Percentiles rank a stretch among this genome's conserved stretches.
phyloP scores from a whole-genome alignment of 2,888 invertebrate genomes.

The Megalurothrips usitatus region DNA sequence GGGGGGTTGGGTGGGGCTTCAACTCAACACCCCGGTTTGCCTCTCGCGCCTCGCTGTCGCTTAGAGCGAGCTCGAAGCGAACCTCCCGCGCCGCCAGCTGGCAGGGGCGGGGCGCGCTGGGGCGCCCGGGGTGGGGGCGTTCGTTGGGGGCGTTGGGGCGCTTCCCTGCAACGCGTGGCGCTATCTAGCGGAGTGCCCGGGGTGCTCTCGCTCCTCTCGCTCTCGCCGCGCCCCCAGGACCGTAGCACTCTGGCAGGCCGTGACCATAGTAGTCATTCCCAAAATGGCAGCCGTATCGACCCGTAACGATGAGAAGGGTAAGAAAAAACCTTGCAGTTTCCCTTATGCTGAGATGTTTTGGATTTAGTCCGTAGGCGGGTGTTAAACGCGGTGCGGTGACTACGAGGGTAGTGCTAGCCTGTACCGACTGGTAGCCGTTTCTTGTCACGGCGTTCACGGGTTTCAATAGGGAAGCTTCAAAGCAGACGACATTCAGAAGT shows the following conservation, averaged over 20 bases:
- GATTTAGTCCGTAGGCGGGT: background rate
- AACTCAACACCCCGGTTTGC: too few relatives aligned
- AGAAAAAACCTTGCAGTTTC: conserved; percentile 16
- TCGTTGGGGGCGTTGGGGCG: background rate
- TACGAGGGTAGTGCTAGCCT: background rate
- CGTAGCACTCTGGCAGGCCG: background rate
- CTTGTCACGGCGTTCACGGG: background rate
- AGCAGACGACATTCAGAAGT: conserved; percentile 23
- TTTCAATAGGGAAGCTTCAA: background rate
- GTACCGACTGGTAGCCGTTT: background rate
- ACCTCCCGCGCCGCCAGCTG: background rate
- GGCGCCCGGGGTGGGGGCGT: background rate
- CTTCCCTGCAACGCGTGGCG: background rate
- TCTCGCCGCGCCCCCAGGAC: too few relatives aligned
- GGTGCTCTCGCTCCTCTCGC: background rate
- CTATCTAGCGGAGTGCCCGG: background rate
- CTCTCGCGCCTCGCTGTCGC: too few relatives aligned
- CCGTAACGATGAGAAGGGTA: conserved; percentile 26
- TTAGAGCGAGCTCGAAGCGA: background rate
- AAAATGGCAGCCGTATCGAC: conserved; percentile 26
- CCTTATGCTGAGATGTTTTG: background rate
- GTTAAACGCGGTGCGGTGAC: background rate
- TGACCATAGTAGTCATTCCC: conserved; percentile 22
- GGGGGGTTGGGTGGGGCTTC: too few relatives aligned
- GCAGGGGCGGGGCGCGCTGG: background rate